Conservation (phyloP, 2,888 invertebrate genomes). For the Drosophila sordidapex region DNA sequence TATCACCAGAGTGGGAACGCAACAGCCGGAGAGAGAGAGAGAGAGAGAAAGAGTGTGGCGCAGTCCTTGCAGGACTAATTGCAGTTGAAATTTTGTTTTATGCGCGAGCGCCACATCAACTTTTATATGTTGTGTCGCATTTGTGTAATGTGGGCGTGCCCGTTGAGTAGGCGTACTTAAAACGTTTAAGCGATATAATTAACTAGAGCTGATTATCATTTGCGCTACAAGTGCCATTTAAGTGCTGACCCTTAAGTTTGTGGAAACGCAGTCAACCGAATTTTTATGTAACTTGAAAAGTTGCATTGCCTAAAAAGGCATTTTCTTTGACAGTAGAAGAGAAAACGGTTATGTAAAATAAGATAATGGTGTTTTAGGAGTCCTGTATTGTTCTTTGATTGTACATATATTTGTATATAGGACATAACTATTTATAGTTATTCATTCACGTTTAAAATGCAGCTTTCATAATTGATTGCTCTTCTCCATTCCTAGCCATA, state of each 20-base stretch:
- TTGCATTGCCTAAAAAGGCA: not conserved
- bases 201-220: constrained; percentile 48
- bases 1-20: constrained; percentile 39
- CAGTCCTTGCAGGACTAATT: constrained; percentile 63
- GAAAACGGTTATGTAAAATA: too few relatives aligned
- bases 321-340: not conserved
- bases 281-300: not conserved
- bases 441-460: constrained; percentile 18
- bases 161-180: constrained; percentile 6
- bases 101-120: constrained; percentile 70
- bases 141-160: constrained; percentile 24
- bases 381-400: not conserved
- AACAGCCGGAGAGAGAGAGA: too few relatives aligned
- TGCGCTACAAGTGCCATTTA: constrained; percentile 11
- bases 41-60: not conserved
- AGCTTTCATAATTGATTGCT: not conserved
- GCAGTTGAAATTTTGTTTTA: constrained; percentile 79
- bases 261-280: not conserved
- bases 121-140: constrained; percentile 56
- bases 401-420: not conserved
- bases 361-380: not conserved
- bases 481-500: not conserved
- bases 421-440: not conserved
- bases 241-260: constrained; percentile 1
- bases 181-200: constrained; percentile 61